Base-by-base conservation (phyloP, 2,113 vertebrate genomes). In the Spheniscus mendiculus region DNA sequence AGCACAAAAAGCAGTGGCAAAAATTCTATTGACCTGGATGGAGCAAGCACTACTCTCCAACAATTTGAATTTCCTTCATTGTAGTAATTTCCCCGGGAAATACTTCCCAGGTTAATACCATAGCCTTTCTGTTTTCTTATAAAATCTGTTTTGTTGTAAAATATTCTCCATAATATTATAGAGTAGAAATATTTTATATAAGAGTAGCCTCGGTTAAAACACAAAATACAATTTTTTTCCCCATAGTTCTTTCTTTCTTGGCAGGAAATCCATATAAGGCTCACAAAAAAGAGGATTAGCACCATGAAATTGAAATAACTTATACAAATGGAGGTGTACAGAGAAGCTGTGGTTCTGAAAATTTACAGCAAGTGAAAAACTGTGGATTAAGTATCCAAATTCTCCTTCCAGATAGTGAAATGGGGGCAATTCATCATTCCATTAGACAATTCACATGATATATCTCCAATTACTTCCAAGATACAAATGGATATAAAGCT, bases 391-490 rank as follows among this genome's bases (percentile, higher is more conserved):
- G 19, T 55, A 58, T 59, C 40, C 70, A 65, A 71, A 92, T 11
- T 84, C 38, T 85, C 61, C 58, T 86, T 93, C 63, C 44, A 83
- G 77, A 78, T 8, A 70, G n/a, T 55, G 73, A 89, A 79, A 66
- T 76, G 36, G 8, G 17, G 12, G 15, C 0, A 4, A 84, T 95
- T 83, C n/a, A 27, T 91, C 91, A 87, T 95, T 95, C 77, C 65
- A 77, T 95, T 91, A 95, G 52, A 80, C 45, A 82, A 55, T 83
- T 89, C 32, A 22, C 29, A 44, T 65, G 53, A 82, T 85, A 15
- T 58, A 93, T 77, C 66, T 95, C 77, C 94, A 89, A 85, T 93
- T 95, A 82, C 21, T 89, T 94, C 56, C 42, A 80, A 89, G 36
- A 71, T 91, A 87, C 16, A 81, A 87, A 87, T 59, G 61, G 56